These are phyloP conservation scores for Ochotona curzoniae DNA, from an alignment of 2,113 vertebrate species.

Conservation along the genomic window DNA sequence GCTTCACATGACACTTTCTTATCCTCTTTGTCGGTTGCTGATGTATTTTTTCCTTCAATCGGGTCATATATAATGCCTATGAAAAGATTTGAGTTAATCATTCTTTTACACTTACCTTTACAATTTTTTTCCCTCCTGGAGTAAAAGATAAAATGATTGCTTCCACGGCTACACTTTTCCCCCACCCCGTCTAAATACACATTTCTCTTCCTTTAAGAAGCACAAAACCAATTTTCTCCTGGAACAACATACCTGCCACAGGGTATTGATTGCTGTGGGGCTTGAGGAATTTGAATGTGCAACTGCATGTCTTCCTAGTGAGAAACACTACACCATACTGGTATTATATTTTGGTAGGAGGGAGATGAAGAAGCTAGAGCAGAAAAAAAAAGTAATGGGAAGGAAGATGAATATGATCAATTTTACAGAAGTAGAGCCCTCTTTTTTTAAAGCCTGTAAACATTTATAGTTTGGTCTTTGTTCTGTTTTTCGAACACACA, in stretches of 20 bases:
- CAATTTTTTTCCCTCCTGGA: conserved; percentile 31
- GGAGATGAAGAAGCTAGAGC: neutral
- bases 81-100: conserved; percentile 44
- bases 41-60: conserved; percentile 30
- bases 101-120: conserved; percentile 54
- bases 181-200: conserved; percentile 1
- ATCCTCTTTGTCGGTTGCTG: neutral
- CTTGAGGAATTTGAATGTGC: neutral
- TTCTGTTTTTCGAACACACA: neutral
- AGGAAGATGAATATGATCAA: conserved; percentile 62
- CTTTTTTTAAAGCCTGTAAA: neutral
- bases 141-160: neutral
- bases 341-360: neutral
- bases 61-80: neutral
- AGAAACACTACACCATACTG: neutral
- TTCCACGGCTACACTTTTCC: neutral
- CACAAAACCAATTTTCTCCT: conserved; percentile 51
- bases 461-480: neutral
- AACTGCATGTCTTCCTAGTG: conserved; percentile 38
- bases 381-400: neutral
- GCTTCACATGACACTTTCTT: conserved; percentile 51
- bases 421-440: neutral
- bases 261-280: conserved; percentile 62
- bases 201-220: conserved; percentile 41
- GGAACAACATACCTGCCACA: conserved; percentile 36